Conservation (phyloP, 2,888 invertebrate genomes). For the Oegoconia quadripuncta region DNA sequence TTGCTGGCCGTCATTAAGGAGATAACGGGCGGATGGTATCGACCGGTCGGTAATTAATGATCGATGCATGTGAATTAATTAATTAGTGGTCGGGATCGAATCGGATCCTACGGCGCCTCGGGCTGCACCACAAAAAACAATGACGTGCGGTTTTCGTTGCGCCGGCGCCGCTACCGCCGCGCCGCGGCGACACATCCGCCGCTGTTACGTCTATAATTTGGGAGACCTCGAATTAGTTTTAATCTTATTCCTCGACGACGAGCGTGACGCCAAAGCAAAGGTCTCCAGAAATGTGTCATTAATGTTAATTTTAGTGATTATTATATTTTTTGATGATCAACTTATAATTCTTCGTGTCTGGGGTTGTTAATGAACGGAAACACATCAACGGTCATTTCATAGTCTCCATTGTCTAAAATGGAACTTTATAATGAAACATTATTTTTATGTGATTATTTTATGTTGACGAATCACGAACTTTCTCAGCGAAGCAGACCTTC, state of each 20-base stretch:
- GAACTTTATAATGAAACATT: conserved; percentile 13
- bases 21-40: conserved; percentile 65
- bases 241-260: conserved; percentile 65
- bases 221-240: conserved; percentile 75
- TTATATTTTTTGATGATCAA: conserved; percentile 49
- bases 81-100: conserved; percentile 66
- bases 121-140: conserved; percentile 74
- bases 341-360: conserved; percentile 31
- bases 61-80: conserved; percentile 79
- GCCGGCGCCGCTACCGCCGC: conserved; percentile 60
- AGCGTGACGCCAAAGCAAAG: conserved; percentile 70
- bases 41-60: conserved; percentile 72
- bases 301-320: conserved; percentile 70
- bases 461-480: conserved; percentile 41
- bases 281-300: conserved; percentile 72
- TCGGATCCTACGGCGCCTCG: conserved; percentile 58
- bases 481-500: conserved; percentile 36
- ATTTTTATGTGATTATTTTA: conserved; percentile 34
- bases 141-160: conserved; percentile 74
- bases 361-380: conserved; percentile 10
- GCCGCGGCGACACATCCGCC: conserved; percentile 67
- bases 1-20: conserved; percentile 70
- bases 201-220: conserved; percentile 72
- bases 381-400: conserved; percentile 3
- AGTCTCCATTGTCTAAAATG: conserved; percentile 14